Evolutionary conservation across 2,888 invertebrate genomes (phyloP).

Genomic region (Drosophila paranaensis): DNA sequence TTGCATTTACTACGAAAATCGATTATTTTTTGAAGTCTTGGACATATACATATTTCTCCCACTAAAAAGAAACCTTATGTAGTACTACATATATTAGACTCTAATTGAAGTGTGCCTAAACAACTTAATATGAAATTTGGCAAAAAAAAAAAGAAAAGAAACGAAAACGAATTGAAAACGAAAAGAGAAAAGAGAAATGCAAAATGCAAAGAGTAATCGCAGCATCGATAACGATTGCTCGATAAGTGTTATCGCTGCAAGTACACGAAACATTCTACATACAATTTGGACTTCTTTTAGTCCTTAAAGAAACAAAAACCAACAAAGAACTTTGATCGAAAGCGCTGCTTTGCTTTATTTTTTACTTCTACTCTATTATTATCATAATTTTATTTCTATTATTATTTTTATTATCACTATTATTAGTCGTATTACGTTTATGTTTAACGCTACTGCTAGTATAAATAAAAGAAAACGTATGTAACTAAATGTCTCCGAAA

Average conservation of each 20-base stretch:
- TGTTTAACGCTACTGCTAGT: constrained; percentile 66
- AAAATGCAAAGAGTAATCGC: constrained; percentile 8
- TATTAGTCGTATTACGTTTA: constrained; percentile 64
- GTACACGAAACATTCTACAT: constrained; percentile 56
- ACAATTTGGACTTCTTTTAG: constrained; percentile 30
- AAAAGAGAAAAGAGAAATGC: constrained; percentile 18
- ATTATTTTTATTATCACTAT: constrained; percentile 38
- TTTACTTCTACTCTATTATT: constrained; percentile 44
- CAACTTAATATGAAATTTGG: constrained; percentile 12
- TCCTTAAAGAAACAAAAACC: constrained; percentile 22
- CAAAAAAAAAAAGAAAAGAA: constrained; percentile 27
- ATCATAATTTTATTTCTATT: constrained; percentile 46
- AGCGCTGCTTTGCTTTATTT: constrained; percentile 62
- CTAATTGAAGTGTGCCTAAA: constrained; percentile 39
- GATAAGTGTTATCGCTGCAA: constrained; percentile 35
- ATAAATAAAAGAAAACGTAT: constrained; percentile 44
- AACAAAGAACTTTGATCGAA: constrained; percentile 53
- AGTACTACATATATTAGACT: constrained; percentile 12
- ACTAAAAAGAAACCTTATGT: not conserved
- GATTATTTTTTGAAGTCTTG: constrained; percentile 21
- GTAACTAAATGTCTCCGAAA: constrained; percentile 55
- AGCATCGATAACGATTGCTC: constrained; percentile 10
- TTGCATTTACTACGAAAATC: constrained; percentile 33
- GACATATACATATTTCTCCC: constrained; percentile 17
- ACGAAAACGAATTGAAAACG: constrained; percentile 13